Evolutionary conservation across 1,140 invertebrate genomes (phyloP).

Genomic region (Cyphomyrmex costatus): DNA sequence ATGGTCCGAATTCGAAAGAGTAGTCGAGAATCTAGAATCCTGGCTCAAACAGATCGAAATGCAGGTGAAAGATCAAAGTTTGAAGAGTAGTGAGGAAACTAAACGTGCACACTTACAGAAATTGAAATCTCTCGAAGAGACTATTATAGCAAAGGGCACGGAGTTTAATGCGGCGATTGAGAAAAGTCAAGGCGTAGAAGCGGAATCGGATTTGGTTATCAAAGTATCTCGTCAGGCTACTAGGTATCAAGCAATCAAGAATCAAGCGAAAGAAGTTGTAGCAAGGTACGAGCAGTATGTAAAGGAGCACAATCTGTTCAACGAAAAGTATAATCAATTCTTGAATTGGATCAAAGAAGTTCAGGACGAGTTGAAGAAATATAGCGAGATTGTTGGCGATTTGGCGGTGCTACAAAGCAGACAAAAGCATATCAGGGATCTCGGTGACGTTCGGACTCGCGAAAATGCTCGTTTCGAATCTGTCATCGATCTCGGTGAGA

Average conservation of each 20-base stretch:
- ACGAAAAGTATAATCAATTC: conserved; percentile 92
- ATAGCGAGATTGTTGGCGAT: conserved; percentile 95
- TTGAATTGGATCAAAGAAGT: conserved; percentile 91
- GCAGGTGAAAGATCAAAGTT: conserved; percentile 95
- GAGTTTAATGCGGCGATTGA: conserved; percentile 91
- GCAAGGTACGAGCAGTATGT: conserved; percentile 94
- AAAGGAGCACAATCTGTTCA: conserved; percentile 94
- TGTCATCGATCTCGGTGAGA: conserved; percentile 95
- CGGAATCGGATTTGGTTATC: conserved; percentile 91
- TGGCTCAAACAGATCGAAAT: conserved; percentile 95
- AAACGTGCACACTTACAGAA: conserved; percentile 94
- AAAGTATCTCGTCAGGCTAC: conserved; percentile 93
- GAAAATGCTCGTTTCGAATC: conserved; percentile 94
- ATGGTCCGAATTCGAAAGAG: conserved; percentile 93
- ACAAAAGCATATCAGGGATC: conserved; percentile 93
- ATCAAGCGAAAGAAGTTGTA: conserved; percentile 93
- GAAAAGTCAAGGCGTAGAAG: conserved; percentile 91
- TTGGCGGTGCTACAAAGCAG: conserved; percentile 94
- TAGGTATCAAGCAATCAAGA: conserved; percentile 95
- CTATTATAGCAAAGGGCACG: conserved; percentile 90
- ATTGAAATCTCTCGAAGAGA: conserved; percentile 91
- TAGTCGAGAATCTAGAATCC: conserved; percentile 91
- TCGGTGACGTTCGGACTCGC: conserved; percentile 93
- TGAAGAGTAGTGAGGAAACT: conserved; percentile 94
- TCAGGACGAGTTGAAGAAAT: conserved; percentile 91